Evolutionary conservation across 1,140 invertebrate genomes (phyloP), one percentile per base, ranked within the genome.

Genomic region (Drosophila subpulchrella): DNA sequence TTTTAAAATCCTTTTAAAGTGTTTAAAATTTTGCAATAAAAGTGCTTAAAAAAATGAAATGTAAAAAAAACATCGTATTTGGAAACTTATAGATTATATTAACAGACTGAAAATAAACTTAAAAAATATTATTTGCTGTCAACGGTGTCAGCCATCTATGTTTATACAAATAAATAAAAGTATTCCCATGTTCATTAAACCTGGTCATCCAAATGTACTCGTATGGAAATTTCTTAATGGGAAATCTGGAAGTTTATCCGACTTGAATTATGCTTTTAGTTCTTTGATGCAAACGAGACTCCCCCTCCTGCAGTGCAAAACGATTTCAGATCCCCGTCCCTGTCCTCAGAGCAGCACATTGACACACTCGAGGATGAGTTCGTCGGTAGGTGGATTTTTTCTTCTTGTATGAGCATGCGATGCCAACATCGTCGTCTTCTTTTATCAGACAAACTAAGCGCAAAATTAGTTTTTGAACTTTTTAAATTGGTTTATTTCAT

Each of bases 401-500:
- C 47, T 54, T 67, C 41, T 58, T 71, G 47, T 61, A 57, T 73
- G 60, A 56, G 32, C 47, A 48, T 59, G 63, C 57, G 51, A 63
- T 78, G 60, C 61, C 72, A 62, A 48, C 58, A 54, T 34, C 32
- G 62, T 53, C 82, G 85, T 62, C 74, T 78, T 77, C 83, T 88
- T 86, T 86, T 88, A 86, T 86, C 84, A 89, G 80, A 90, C 77
- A 90, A 90, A 90, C 86, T 90, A 91, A 90, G 86, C 86, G 88
- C 90, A 90, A 90, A 90, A 90, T 90, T 91, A 90, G 88, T 90
- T 90, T 90, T 90, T 91, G 75, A 90, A 90, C 88, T 90, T 90
- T 90, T 91, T 89, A 90, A 90, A 90, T 91, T 90, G 82, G 86
- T 91, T 90, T 90, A 90, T 90, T 90, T 90, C 86, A 90, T 91